A percentile compares a stretch with the other conserved stretches of the same genome.
These are phyloP conservation scores for Nixonia krombeini DNA, from an alignment of 1,140 invertebrate species.

Conservation along the genomic window DNA sequence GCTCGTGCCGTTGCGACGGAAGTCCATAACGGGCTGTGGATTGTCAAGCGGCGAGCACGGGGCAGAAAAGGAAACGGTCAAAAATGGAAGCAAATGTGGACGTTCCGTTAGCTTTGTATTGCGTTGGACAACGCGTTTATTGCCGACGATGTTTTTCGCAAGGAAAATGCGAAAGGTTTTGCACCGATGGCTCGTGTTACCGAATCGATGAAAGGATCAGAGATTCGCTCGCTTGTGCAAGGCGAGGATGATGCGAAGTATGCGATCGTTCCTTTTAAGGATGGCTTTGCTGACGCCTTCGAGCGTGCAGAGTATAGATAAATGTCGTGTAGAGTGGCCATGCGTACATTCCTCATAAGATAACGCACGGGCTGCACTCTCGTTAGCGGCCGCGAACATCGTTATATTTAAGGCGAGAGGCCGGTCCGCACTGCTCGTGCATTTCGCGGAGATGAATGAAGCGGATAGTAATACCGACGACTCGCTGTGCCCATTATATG, in stretches of 20 bases:
- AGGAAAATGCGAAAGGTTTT: background rate
- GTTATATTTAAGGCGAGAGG: slow-evolving; percentile 56
- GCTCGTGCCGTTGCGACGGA: too few species aligned
- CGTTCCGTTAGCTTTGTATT: too few species aligned
- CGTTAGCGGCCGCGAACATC: slow-evolving; percentile 52
- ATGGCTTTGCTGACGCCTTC: slow-evolving; percentile 44
- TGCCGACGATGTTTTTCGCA: too few species aligned
- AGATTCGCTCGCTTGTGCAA: slow-evolving; percentile 7
- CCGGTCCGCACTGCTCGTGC: background rate
- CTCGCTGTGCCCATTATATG: too few species aligned
- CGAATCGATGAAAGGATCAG: slow-evolving; percentile 21
- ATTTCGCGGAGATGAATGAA: slow-evolving; percentile 19
- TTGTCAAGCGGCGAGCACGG: too few species aligned
- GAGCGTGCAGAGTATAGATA: slow-evolving; percentile 46
- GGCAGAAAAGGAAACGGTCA: too few species aligned
- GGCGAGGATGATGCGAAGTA: slow-evolving; percentile 29
- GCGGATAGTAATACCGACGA: slow-evolving; percentile 7
- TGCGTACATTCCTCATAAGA: slow-evolving; percentile 57
- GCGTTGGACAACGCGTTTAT: too few species aligned
- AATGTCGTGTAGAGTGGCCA: slow-evolving; percentile 52
- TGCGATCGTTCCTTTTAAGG: slow-evolving; percentile 39
- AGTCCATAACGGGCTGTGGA: too few species aligned
- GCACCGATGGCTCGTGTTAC: background rate
- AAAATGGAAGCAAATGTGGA: too few species aligned
- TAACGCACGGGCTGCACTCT: slow-evolving; percentile 60